Evolutionary conservation across 2,888 invertebrate genomes (phyloP), one percentile per base, ranked within the genome.

Genomic region (Unio delphinus): DNA sequence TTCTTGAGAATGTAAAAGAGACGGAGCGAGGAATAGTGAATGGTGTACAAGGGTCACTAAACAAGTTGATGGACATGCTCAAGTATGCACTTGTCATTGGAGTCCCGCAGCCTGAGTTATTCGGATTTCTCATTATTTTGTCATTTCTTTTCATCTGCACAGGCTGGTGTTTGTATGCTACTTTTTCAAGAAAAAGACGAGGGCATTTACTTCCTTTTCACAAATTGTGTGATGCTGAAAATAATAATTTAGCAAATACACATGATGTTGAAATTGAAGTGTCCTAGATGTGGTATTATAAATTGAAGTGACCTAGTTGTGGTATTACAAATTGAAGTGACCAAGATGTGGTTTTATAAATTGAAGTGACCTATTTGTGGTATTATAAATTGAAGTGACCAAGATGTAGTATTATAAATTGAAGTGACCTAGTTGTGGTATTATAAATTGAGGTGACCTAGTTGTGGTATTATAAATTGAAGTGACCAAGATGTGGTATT

Each of bases 11-110:
- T 20, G 90, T 92, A 3, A 80, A 75, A 7, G 91, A 92, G 71
- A 74, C 80, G 4, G 89, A 91, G 74, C 85, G 92, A 30, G 92
- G 92, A 7, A 87, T 89, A 8, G 89, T 92, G n/a, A 90, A 89
- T 72, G 92, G 92, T 4, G 91, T 92, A 4, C 92, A 92, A 79
- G 88, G 84, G 65, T 90, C 91, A 3, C 80, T 92, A n/a, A 92
- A 92, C 83, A 89, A 89, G 83, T 75, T 89, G n/a, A 88, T 92
- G 88, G 91, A 91, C 76, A 88, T 92, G 79, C 64, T 91, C 34
- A 92, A 92, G 79, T 91, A 91, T 76, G 70, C 88, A 20, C 83
- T 92, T 64, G 91, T 92, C 20, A 90, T 92, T n/a, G 70, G 88
- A 6, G 83, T 90, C 11, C 91, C 92, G 0, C 79, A 87, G 55